Evolutionary conservation across 2,888 invertebrate genomes (phyloP).

Genomic region (Xanthia togata): DNA sequence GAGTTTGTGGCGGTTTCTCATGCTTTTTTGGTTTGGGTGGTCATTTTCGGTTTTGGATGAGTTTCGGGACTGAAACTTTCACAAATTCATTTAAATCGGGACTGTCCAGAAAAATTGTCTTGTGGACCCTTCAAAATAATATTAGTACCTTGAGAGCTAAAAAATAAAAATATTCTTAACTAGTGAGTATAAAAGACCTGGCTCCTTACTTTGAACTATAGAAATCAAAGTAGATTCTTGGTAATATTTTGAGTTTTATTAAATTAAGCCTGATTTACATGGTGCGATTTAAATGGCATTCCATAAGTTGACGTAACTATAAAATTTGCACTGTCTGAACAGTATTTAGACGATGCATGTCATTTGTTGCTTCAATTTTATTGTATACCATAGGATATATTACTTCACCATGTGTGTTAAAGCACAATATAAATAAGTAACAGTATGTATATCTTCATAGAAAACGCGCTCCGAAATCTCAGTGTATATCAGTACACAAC

Average conservation of each 20-base stretch:
- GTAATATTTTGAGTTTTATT: neutral
- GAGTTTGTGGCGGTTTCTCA: conserved; percentile 61
- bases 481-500: no score
- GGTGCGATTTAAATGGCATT: neutral
- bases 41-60: neutral
- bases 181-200: neutral
- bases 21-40: neutral
- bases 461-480: no score
- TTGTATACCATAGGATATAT: neutral
- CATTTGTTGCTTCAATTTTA: neutral
- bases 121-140: no score
- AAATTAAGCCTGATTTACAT: no score
- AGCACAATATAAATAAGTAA: no score
- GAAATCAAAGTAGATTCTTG: no score
- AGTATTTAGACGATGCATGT: neutral
- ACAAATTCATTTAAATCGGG: no score
- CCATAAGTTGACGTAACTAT: neutral
- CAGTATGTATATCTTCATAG: no score
- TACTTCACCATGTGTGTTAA: no score
- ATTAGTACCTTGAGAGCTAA: no score
- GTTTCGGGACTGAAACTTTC: neutral
- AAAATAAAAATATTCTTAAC: neutral
- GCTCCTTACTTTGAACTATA: no score
- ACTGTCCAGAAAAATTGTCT: no score
- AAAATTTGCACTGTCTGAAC: neutral